Conservation (phyloP, 2,113 vertebrate species). For the Spheniscus mendiculus region DNA sequence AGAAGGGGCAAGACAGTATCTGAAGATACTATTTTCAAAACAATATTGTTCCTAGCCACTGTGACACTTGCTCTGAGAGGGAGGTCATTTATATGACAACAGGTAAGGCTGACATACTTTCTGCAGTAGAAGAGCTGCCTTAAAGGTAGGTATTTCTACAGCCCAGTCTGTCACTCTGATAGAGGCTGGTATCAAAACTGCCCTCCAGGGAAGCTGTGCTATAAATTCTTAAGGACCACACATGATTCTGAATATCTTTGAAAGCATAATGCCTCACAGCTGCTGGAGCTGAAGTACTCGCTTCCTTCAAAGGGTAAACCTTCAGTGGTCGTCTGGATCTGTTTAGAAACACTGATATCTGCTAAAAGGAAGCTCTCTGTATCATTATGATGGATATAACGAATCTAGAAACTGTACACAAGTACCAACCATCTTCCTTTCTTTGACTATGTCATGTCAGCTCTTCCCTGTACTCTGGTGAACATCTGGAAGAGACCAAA, state of each 20-base stretch:
- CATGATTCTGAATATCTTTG: conserved; percentile 43
- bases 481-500: conserved; percentile 32
- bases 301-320: conserved; percentile 18
- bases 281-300: conserved; percentile 10
- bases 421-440: background rate
- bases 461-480: conserved; percentile 8
- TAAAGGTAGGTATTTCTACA: background rate
- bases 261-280: conserved; percentile 55
- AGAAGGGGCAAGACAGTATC: background rate
- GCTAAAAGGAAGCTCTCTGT: background rate
- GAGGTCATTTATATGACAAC: background rate
- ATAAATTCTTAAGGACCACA: conserved; percentile 63
- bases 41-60: background rate
- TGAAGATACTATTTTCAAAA: conserved; percentile 6
- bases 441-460: background rate
- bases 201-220: background rate
- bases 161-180: background rate
- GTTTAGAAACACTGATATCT: conserved; percentile 45
- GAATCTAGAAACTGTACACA: background rate
- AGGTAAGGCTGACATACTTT: background rate
- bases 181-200: conserved; percentile 27
- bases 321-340: conserved; percentile 45
- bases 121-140: background rate
- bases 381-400: background rate
- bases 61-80: background rate